Evolutionary conservation across 1,140 invertebrate species (phyloP), one percentile per base, ranked within the genome.

Genomic region (Zaprionus ornatus): DNA sequence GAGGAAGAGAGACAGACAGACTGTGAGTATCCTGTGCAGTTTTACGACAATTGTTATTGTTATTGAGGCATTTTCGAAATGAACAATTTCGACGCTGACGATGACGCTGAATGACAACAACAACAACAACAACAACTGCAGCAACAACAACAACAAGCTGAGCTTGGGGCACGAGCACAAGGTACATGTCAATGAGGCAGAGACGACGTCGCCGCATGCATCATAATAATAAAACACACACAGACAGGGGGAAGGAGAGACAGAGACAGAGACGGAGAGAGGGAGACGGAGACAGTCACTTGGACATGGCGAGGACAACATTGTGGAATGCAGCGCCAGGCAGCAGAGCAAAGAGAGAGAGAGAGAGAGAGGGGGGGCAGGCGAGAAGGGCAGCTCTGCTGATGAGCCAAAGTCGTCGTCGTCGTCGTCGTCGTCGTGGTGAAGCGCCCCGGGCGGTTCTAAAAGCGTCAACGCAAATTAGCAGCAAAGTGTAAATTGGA

Each of bases 21-120:
- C 68, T 29, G 70, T 48, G 71, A 67, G 63, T 82, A 85, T 90
- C 85, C 85, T 90, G 79, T 78, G 86, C 82, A 90, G 85, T 90
- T 90, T 90, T 90, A 90, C 82, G 86, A 86, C 86, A 90, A 90
- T 90, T 90, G 86, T 90, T 90, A 90, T 90, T 91, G 86, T 90
- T 90, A 90, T 90, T 90, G 86, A 90, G 86, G 87, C 86, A 90
- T 90, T 91, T 90, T 87, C 86, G 87, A 90, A 90, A 91, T 91
- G 86, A 91, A 91, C 86, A 90, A 87, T 90, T 90, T 82, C 77
- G 76, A 69, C 86, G 71, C 79, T 90, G 85, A 90, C 79, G 86
- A 90, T 84, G 78, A 74, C 80, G 73, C 77, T 86, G 82, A 90
- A 88, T 88, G 84, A 90, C 81, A 90, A 90, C 71, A 77, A 78